Evolutionary conservation across 1,140 invertebrate genomes (phyloP), one percentile per base, ranked within the genome.

Genomic region (Mesaphorura yosii): DNA sequence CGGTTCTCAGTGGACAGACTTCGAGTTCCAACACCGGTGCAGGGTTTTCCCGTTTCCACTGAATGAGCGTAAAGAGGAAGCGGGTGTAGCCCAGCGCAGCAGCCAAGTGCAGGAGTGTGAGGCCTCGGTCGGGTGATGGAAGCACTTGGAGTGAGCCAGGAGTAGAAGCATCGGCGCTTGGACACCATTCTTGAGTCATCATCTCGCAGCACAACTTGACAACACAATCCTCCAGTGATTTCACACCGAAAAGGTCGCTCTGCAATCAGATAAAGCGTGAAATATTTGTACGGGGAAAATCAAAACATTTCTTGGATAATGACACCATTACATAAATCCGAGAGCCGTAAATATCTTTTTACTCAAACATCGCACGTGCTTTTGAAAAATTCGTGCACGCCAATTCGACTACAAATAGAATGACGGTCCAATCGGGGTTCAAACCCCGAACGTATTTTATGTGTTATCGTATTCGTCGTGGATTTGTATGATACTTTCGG

Each of bases 1-100:
- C 91, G 64, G 86, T 80, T 64, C 84, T 82, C 20, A 91, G 75
- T 58, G 89, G 85, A 74, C 95, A 88, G 3, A 95, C 82, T 74
- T 96, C 90, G 23, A 82, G 82, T 66, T 93, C 87, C 37, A 95
- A 71, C 41, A 90, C 76, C 62, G 83, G 75, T 62, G 85, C 88
- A 37, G 83, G 83, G 72, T 89, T 90, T 69, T 91, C 87, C 12
- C 84, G 76, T 56, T 84, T 78, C 88, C 88, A 92, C 58, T 86
- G 82, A 31, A 92, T 71, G 64, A 93, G 73, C 3, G 82, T 81
- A 58, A 83, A 86, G 22, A 88, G 82, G 19, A 62, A 54, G 25
- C 60, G 40, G 7, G 60, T 55, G 51, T 56, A 62, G 47, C 58
- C 58, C 27, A 72, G 63, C 41, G 67, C 85, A 2, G 91, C 88